Evolutionary conservation across 2,888 invertebrate species (phyloP).

Genomic region (Heliconius aoede): DNA sequence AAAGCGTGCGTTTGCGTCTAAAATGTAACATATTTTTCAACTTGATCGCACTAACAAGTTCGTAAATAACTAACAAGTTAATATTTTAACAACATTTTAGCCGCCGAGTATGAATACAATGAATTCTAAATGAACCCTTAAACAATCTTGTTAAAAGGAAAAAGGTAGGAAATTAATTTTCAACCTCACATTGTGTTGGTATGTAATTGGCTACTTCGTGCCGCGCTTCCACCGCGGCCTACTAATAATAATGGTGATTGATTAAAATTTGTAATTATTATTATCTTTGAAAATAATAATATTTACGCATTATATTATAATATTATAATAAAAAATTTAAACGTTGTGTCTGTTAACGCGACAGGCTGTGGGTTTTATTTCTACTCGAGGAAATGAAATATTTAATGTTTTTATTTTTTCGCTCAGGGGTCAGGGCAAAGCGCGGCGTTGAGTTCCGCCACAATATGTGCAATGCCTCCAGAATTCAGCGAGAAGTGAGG

Average conservation of each 20-base stretch:
- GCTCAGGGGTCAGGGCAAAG: neutral
- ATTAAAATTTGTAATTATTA: neutral
- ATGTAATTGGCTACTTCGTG: constrained; percentile 65
- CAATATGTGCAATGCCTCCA: too few relatives aligned
- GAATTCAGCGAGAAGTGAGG: too few relatives aligned
- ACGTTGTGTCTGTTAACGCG: neutral
- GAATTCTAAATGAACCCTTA: constrained; percentile 66
- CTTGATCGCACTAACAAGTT: constrained; percentile 34
- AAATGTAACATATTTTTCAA: constrained; percentile 36
- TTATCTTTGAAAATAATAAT: neutral
- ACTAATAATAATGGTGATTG: constrained; percentile 18
- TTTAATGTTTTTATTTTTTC: neutral
- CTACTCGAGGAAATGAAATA: neutral
- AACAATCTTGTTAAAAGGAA: constrained; percentile 68
- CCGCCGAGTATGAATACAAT: constrained; percentile 56
- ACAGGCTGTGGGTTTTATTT: neutral
- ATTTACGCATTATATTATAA: neutral
- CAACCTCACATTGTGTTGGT: constrained; percentile 60
- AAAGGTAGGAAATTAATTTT: constrained; percentile 67
- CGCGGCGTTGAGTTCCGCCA: neutral
- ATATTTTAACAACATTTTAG: constrained; percentile 49
- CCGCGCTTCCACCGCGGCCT: constrained; percentile 37
- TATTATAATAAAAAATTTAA: neutral
- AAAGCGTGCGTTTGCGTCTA: constrained; percentile 29
- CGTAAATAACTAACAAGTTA: constrained; percentile 36